A percentile compares a stretch with the other conserved stretches of the same genome.
These are phyloP conservation scores for Adrianichthys oophorus DNA, from an alignment of 2,797 vertebrate species.

Conservation along the genomic window DNA sequence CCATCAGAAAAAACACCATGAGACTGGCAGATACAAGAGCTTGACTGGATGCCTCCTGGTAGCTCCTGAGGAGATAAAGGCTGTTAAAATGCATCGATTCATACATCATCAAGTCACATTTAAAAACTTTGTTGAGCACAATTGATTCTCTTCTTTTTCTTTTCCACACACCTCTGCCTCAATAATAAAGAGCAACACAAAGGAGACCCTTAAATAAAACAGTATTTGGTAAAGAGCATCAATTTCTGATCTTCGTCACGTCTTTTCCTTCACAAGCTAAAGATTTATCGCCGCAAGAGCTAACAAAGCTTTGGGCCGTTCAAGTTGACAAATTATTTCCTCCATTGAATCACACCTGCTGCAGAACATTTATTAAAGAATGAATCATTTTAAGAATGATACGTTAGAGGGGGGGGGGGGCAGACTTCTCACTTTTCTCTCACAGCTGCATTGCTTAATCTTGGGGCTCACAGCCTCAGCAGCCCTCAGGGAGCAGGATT, in stretches of 20 bases:
- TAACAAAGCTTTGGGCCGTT: conserved; percentile 33
- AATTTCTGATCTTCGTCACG: conserved; percentile 8
- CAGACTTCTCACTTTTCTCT: conserved; percentile 35
- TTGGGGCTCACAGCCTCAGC: conserved; percentile 60
- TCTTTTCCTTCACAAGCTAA: conserved; percentile 7
- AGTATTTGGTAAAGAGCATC: conserved; percentile 7
- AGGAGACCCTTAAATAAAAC: conserved; percentile 27
- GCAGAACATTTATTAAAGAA: conserved; percentile 54
- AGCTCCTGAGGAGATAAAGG: conserved; percentile 34
- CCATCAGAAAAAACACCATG: conserved; percentile 40
- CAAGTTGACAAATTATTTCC: conserved; percentile 40
- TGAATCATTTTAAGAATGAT: conserved; percentile 41
- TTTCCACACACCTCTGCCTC: background rate
- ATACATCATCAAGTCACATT: conserved; percentile 15
- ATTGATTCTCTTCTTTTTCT: conserved; percentile 12
- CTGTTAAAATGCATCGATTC: conserved; percentile 33
- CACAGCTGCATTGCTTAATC: conserved; percentile 51
- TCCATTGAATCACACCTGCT: conserved; percentile 49
- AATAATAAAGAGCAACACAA: conserved; percentile 13
- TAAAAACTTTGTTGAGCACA: conserved; percentile 23
- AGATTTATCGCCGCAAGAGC: conserved; percentile 29
- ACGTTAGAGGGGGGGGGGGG: conserved; percentile 15
- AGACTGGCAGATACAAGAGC: conserved; percentile 48
- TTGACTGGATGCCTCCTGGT: conserved; percentile 53
- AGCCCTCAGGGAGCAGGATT: conserved; percentile 45